phyloP scores from a whole-genome alignment of 2,113 vertebrate species.

The Vulpes vulpes region DNA sequence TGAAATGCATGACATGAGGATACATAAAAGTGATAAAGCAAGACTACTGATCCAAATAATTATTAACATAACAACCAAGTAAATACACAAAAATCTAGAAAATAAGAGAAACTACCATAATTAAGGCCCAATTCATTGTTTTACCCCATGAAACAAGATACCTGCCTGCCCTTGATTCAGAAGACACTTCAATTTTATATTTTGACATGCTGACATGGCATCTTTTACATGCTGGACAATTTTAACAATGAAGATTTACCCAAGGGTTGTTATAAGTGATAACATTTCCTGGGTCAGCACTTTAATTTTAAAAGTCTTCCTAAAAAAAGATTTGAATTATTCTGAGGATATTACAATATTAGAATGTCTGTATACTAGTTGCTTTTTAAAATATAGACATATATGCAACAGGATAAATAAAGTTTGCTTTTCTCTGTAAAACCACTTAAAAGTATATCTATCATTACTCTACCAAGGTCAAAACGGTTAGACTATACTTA shows the following conservation, averaged over 20 bases:
- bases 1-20: neutral
- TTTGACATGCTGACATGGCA: neutral
- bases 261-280: neutral
- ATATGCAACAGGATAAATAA: neutral
- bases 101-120: neutral
- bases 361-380: neutral
- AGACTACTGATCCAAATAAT: neutral
- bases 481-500: conserved; percentile 29
- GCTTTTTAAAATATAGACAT: conserved; percentile 21
- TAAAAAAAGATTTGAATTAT: neutral
- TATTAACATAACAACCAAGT: neutral
- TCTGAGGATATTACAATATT: neutral
- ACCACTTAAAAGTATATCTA: neutral
- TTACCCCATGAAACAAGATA: neutral
- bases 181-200: neutral
- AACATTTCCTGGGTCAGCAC: neutral
- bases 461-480: conserved; percentile 16
- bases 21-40: neutral
- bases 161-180: neutral
- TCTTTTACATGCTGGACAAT: neutral
- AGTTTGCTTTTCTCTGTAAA: conserved; percentile 14
- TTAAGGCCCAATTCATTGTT: neutral
- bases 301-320: neutral
- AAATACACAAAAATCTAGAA: conserved; percentile 16
- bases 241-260: neutral